Evolutionary conservation across 2,797 vertebrate genomes (phyloP).

Genomic region (Astyanax mexicanus): DNA sequence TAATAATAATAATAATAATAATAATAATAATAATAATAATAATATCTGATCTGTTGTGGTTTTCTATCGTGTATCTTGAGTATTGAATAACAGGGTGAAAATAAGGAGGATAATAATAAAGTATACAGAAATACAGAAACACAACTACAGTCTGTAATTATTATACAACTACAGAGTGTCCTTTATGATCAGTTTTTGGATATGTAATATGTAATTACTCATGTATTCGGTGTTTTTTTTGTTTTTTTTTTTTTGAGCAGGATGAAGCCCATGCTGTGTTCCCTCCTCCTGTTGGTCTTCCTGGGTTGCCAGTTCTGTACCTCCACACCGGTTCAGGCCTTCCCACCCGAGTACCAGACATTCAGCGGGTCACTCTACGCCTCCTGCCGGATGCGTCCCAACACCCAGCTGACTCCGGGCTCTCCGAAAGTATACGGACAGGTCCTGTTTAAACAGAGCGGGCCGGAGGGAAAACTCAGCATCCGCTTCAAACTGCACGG

Average conservation of each 20-base stretch:
- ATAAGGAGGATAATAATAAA: too few species aligned
- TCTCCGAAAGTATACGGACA: constrained; percentile 83
- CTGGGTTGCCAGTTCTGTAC: constrained; percentile 7
- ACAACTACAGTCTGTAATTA: too few species aligned
- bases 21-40: too few species aligned
- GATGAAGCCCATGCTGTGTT: background rate
- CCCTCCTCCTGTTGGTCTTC: constrained; percentile 9
- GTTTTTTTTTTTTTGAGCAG: constrained; percentile 19
- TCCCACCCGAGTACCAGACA: background rate
- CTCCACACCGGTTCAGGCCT: background rate
- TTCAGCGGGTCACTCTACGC: constrained; percentile 80
- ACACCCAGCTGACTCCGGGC: constrained; percentile 66
- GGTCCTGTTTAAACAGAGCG: constrained; percentile 84
- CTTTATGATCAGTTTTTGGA: too few species aligned
- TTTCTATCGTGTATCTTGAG: too few species aligned
- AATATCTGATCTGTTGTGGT: too few species aligned
- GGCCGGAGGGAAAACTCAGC: constrained; percentile 73
- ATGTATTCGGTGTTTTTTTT: too few species aligned
- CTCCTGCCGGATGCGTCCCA: constrained; percentile 82
- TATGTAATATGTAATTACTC: too few species aligned
- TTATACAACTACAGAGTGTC: too few species aligned
- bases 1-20: too few species aligned
- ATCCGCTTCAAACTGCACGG: constrained; percentile 82
- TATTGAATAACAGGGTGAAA: too few species aligned
- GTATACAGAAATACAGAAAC: too few species aligned